Conservation (phyloP, 2,888 invertebrate species). For the Odontomyia ornata region DNA sequence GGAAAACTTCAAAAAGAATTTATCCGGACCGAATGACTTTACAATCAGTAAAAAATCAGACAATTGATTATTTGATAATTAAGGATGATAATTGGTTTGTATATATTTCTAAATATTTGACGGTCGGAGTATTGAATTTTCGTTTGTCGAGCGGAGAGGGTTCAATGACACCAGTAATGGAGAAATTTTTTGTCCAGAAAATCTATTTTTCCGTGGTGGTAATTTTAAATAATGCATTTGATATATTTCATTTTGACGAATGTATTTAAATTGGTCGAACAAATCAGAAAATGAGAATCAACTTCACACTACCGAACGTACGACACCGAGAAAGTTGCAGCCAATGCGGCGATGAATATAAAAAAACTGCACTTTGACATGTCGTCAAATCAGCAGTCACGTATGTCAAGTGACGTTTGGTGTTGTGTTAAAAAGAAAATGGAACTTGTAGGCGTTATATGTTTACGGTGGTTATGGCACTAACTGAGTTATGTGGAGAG, state of each 20-base stretch:
- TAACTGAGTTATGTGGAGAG: background rate
- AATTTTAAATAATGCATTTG: background rate
- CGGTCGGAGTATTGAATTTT: slow-evolving; percentile 14
- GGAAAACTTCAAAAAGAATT: too few relatives aligned
- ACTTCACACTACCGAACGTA: slow-evolving; percentile 1
- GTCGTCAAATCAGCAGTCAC: slow-evolving; percentile 28
- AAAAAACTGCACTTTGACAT: slow-evolving; percentile 31
- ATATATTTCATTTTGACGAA: background rate
- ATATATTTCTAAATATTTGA: background rate
- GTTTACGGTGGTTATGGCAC: slow-evolving; percentile 1
- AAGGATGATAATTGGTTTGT: background rate
- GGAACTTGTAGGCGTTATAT: background rate
- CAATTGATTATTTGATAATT: background rate
- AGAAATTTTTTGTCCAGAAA: background rate
- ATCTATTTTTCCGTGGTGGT: background rate
- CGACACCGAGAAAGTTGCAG: slow-evolving; percentile 1
- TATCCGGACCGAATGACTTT: background rate
- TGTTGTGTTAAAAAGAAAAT: background rate
- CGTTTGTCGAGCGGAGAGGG: background rate
- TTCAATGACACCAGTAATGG: slow-evolving; percentile 10
- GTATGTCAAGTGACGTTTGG: slow-evolving; percentile 13
- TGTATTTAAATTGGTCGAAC: slow-evolving; percentile 5
- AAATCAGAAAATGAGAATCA: background rate
- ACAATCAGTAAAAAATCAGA: slow-evolving; percentile 6
- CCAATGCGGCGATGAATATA: slow-evolving; percentile 17